Evolutionary conservation across 2,888 invertebrate genomes (phyloP), one percentile per base, ranked within the genome.

Genomic region (Clostera curtula): DNA sequence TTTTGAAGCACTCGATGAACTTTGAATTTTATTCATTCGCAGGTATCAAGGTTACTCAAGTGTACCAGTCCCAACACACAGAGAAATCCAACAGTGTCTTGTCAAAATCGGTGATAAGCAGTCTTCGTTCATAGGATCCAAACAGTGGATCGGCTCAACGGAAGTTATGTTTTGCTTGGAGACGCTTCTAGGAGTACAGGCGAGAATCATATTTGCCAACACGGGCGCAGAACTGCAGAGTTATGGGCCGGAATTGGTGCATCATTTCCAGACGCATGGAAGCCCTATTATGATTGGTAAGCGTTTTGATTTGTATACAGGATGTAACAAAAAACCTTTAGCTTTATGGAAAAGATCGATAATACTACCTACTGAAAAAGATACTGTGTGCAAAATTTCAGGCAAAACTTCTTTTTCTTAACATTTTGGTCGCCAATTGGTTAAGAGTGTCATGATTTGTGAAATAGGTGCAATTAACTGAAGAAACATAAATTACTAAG

Each of bases 261-360:
- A 91, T 62, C 99, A 99, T 85, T 99, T 99, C 66, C 87, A 92
- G 50, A 92, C 88, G 21, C 92, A 96, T 56, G 98, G 98, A 25
- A 94, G 96, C 13, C 99, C 99, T 11, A 88, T 99, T 32, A 99
- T 99, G 99, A 98, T 99, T 51, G 99, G 98, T 90, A 71, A 75
- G 69, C 55, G 16, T 18, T 6, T n/a, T n/a, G n/a, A n/a, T n/a
- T n/a, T n/a, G n/a, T n/a, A n/a, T n/a, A n/a, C n/a, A n/a, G n/a
- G n/a, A n/a, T n/a, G n/a, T n/a, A n/a, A n/a, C n/a, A n/a, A n/a
- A n/a, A n/a, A n/a, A n/a, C n/a, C n/a, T n/a, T n/a, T n/a, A n/a
- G n/a, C n/a, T n/a, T n/a, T n/a, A n/a, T n/a, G n/a, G n/a, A n/a
- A n/a, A n/a, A n/a, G n/a, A n/a, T n/a, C n/a, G n/a, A n/a, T n/a